Conservation (phyloP, 2,888 invertebrate genomes). For the Thyatira batis region DNA sequence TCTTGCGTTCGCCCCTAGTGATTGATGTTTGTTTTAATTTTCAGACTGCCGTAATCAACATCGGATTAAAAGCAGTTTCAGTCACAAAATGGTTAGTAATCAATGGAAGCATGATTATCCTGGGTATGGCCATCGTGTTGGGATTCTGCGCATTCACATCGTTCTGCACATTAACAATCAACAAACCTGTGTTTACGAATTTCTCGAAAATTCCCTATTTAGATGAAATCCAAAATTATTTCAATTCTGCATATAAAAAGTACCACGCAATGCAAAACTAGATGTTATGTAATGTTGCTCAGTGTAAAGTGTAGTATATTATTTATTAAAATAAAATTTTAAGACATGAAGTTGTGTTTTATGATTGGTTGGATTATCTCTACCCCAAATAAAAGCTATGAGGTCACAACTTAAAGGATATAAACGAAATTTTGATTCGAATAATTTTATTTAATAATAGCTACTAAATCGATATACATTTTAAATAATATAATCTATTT, state of each 20-base stretch:
- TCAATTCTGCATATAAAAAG: constrained; percentile 33
- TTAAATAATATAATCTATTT: constrained; percentile 6
- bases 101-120: constrained; percentile 38
- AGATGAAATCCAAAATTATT: constrained; percentile 32
- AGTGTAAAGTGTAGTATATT: not conserved
- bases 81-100: constrained; percentile 58
- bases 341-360: too few species aligned
- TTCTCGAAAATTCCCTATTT: constrained; percentile 62
- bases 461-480: not conserved
- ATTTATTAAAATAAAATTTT: constrained; percentile 12
- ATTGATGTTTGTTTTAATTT: too few species aligned
- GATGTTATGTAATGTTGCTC: constrained; percentile 5
- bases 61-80: constrained; percentile 31
- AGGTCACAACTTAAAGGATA: too few species aligned
- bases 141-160: constrained; percentile 81
- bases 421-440: too few species aligned
- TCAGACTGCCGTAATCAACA: constrained; percentile 30
- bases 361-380: too few species aligned
- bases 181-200: constrained; percentile 52
- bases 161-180: constrained; percentile 75
- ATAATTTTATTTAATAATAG: too few species aligned
- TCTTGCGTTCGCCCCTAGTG: too few species aligned
- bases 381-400: too few species aligned
- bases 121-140: constrained; percentile 65
- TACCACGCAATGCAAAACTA: constrained; percentile 26